Conservation (phyloP, 92 coral and sea anemone genomes). For the Ricordea florida region DNA sequence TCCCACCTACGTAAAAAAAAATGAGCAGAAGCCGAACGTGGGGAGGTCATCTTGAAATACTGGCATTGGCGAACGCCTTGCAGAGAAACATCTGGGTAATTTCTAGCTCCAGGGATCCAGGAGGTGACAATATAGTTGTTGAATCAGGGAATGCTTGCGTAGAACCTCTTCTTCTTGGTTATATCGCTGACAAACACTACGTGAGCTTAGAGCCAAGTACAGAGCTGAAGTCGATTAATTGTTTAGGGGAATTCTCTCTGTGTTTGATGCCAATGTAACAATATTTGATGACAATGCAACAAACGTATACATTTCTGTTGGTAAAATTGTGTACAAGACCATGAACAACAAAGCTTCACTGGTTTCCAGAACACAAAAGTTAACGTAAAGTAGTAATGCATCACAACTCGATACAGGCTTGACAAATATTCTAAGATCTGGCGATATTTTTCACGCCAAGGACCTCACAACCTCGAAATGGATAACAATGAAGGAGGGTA, state of each 20-base stretch:
- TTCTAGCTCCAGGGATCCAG: background rate
- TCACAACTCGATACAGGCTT: too few species aligned
- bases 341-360: too few species aligned
- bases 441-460: too few species aligned
- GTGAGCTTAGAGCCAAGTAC: background rate
- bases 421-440: too few species aligned
- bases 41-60: background rate
- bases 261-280: background rate
- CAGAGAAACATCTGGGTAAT: background rate
- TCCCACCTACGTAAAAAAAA: background rate
- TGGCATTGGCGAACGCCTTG: background rate
- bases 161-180: background rate
- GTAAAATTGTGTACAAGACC: too few species aligned
- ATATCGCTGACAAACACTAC: background rate
- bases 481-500: too few species aligned
- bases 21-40: background rate
- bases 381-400: too few species aligned
- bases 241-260: too few species aligned
- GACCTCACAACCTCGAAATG: too few species aligned
- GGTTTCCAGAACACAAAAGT: too few species aligned
- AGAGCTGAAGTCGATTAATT: background rate
- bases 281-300: background rate
- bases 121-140: background rate
- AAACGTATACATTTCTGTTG: background rate
- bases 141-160: background rate